Conservation (phyloP, 2,113 vertebrate genomes). For the human (Homo sapiens) region GRCh38 chr12:14912501-14913000, state of each 20-base stretch:
- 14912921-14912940: background rate
- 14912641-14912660: constrained; percentile 31
- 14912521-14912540: too few relatives aligned
- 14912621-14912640: background rate
- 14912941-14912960: background rate
- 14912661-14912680: background rate
- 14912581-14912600: too few relatives aligned
- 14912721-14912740: background rate
- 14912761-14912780: background rate
- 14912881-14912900: too few relatives aligned
- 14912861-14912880: background rate
- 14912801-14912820: background rate
- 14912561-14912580: too few relatives aligned
- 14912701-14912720: background rate
- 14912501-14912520: too few relatives aligned
- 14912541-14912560: fast-evolving
- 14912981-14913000: background rate
- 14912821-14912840: background rate
- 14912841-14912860: background rate
- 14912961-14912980: background rate
- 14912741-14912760: background rate
- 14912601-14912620: background rate
- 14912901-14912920: background rate
- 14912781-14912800: background rate
- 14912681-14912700: background rate